Percentiles rank a stretch among this genome's conserved stretches.
Evolutionary conservation across 2,113 vertebrate genomes (phyloP).

Genomic region (Petrocephalus microphthalmus): DNA sequence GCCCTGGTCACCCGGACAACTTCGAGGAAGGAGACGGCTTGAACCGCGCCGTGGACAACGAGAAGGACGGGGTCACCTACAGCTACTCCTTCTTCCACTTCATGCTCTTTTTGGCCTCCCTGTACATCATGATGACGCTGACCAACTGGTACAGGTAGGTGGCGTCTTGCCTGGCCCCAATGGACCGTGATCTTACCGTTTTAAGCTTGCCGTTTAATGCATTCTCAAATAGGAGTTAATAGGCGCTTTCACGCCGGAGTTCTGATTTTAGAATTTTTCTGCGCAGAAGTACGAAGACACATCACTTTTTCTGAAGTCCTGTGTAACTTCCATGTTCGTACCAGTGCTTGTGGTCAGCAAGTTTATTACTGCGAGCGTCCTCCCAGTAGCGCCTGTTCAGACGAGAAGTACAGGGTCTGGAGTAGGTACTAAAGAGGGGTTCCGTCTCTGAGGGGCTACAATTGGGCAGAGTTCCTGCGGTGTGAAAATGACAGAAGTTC

Average conservation of each 20-base stretch:
- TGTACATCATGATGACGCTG: constrained; percentile 99
- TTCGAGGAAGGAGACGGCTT: constrained; percentile 67
- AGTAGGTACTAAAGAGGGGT: neutral
- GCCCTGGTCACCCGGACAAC: constrained; percentile 64
- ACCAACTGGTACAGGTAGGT: constrained; percentile 98
- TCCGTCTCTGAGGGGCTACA: neutral
- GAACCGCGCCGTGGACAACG: constrained; percentile 82
- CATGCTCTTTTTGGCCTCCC: constrained; percentile 93
- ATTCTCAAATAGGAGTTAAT: too few relatives aligned
- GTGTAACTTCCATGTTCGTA: neutral
- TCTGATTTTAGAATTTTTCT: too few relatives aligned
- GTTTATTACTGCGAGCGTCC: neutral
- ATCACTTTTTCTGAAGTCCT: neutral
- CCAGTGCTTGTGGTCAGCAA: neutral
- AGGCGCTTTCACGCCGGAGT: too few relatives aligned
- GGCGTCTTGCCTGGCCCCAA: neutral
- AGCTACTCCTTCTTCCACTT: constrained; percentile 99
- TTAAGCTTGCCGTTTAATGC: neutral
- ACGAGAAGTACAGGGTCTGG: neutral
- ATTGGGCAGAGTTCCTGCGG: neutral
- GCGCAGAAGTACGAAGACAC: too few relatives aligned
- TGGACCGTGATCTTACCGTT: neutral
- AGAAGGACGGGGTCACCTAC: constrained; percentile 91
- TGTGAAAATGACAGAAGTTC: neutral
- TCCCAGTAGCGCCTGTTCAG: neutral